Conservation (phyloP, 2,888 invertebrate genomes). For the Endomychus coccineus region DNA sequence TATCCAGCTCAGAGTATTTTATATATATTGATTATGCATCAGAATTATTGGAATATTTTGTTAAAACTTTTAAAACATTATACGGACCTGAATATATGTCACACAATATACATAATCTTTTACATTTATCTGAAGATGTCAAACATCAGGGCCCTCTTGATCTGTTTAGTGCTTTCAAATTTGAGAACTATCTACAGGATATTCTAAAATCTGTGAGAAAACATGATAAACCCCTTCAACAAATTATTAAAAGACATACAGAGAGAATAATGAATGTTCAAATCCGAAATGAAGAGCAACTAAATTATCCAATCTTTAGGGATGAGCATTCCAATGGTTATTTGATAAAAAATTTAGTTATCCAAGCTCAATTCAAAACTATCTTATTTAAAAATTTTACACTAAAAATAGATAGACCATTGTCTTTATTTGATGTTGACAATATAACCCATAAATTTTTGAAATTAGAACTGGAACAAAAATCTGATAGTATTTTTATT, state of each 20-base stretch:
- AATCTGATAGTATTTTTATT: too few relatives aligned
- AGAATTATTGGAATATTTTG: conserved; percentile 9
- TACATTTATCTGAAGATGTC: conserved; percentile 21
- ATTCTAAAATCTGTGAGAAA: not conserved
- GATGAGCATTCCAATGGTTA: too few relatives aligned
- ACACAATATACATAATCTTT: conserved; percentile 20
- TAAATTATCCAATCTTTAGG: too few relatives aligned
- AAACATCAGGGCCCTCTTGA: conserved; percentile 18
- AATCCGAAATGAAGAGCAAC: too few relatives aligned
- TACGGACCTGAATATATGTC: conserved; percentile 20
- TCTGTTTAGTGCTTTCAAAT: conserved; percentile 19
- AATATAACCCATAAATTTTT: too few relatives aligned
- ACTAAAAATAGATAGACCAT: too few relatives aligned
- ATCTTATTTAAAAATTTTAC: too few relatives aligned
- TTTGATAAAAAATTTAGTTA: too few relatives aligned
- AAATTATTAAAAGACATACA: conserved; percentile 12
- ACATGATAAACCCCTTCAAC: conserved; percentile 2
- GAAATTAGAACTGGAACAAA: too few relatives aligned
- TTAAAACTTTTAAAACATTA: conserved; percentile 13
- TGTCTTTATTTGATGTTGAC: too few relatives aligned
- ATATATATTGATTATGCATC: conserved; percentile 2
- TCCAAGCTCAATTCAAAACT: too few relatives aligned
- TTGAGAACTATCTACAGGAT: conserved; percentile 19
- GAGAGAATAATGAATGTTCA: too few relatives aligned
- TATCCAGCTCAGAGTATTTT: conserved; percentile 9